phyloP scores from a whole-genome alignment of 2,888 invertebrate species.

The Gryllus longicercus region DNA sequence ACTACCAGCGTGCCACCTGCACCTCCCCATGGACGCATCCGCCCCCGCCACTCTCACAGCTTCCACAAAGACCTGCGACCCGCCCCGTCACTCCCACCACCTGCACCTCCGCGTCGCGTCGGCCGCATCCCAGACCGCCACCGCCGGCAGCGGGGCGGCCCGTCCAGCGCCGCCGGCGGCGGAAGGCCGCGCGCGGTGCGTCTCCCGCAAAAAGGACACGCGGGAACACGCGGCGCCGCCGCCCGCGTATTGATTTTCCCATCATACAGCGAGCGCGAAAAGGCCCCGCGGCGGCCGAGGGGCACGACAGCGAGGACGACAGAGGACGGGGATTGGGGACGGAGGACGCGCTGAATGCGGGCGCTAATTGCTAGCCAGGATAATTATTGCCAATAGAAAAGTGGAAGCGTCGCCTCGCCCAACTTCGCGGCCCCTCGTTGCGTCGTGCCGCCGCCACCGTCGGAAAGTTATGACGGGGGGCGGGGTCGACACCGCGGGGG shows the following conservation, averaged over 20 bases:
- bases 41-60: too few relatives aligned
- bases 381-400: slow-evolving; percentile 8
- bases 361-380: slow-evolving; percentile 8
- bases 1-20: too few relatives aligned
- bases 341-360: not conserved
- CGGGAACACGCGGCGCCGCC: not conserved
- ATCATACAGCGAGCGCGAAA: not conserved
- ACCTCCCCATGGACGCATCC: too few relatives aligned
- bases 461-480: not conserved
- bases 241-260: not conserved
- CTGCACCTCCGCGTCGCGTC: not conserved
- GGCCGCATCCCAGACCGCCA: not conserved
- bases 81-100: not conserved
- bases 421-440: not conserved
- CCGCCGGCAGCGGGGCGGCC: not conserved
- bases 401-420: not conserved
- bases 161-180: not conserved
- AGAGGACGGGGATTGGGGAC: not conserved
- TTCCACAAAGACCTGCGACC: not conserved
- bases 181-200: not conserved
- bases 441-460: not conserved
- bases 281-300: not conserved
- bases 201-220: too few relatives aligned
- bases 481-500: not conserved
- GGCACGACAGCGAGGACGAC: not conserved